Base-by-base conservation (phyloP, 2,113 vertebrate genomes). In the Gnathonemus echidnorhynchus region DNA sequence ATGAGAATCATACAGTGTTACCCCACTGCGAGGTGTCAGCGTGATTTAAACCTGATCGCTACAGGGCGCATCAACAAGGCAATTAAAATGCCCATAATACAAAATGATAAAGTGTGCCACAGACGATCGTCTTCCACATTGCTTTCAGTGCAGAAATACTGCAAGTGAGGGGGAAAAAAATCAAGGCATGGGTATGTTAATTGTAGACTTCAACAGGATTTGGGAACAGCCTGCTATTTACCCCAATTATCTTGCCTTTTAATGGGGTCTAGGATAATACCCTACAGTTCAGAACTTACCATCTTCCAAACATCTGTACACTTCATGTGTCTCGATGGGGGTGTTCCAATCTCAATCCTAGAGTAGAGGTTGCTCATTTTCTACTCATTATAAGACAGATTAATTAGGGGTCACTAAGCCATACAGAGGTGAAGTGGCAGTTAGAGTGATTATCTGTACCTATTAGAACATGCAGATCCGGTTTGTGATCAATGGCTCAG, bases 341-440 rank as follows among this genome's bases (percentile, higher is more conserved):
- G 62, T 39, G 62, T 70, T 74, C 62, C 8, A 74, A n/a, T 89
- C 58, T 89, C 88, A 89, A 8, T 80, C 46, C 46, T 4, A 31
- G 88, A 89, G 88, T 74, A 1, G 56, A 89, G 45, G 70, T 53
- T 39, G 50, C 50, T 66, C 42, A 89, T 89, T 74, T 70, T 87
- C 42, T 89, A 74, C 39, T 89, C 45, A 74, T 89, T 89, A 89
- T 24, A 48, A 58, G 88, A 56, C 88, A 89, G 88, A 89, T 89
- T 89, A 74, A 74, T 74, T 48, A 77, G 39, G 45, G 86, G 86
- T 52, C 86, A 48, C 86, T 53, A 87, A 35, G n/a, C 15, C 87
- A 89, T 74, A 89, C 42, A 66, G 46, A 48, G 62, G 62, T 89
- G 62, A 74, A n/a, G 27, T 89, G 42, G n/a, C 86, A 50, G 86